phyloP scores from a whole-genome alignment of 2,888 invertebrate species.

The Scaeva pyrastri region DNA sequence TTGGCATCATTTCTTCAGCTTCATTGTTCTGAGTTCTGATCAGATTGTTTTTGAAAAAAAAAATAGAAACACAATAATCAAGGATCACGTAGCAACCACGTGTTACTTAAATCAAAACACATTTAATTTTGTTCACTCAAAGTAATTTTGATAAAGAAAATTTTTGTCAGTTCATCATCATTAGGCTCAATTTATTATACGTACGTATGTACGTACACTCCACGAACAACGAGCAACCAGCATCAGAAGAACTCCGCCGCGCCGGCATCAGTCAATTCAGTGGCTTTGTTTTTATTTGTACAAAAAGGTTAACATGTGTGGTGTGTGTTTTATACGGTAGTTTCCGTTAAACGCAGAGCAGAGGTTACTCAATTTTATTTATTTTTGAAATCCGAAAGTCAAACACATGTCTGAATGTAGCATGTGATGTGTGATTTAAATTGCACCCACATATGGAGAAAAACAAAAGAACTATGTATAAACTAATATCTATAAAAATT shows the following conservation, averaged over 20 bases:
- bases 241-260: too few relatives aligned
- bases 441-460: conserved; percentile 7
- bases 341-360: background rate
- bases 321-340: background rate
- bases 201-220: too few relatives aligned
- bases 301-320: conserved; percentile 1
- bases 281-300: background rate
- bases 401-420: background rate
- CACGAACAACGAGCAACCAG: background rate
- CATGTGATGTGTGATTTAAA: background rate
- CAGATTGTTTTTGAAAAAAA: background rate
- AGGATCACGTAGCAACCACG: background rate
- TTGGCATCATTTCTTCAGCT: background rate
- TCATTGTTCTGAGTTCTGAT: background rate
- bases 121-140: background rate
- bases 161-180: conserved; percentile 9
- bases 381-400: background rate
- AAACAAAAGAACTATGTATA: conserved; percentile 2
- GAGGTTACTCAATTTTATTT: background rate
- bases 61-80: background rate
- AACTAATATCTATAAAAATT: background rate
- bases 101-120: conserved; percentile 3
- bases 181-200: background rate
- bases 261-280: too few relatives aligned
- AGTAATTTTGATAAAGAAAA: background rate